phyloP scores from a whole-genome alignment of 2,888 invertebrate species.

The Mesoligia furuncula region DNA sequence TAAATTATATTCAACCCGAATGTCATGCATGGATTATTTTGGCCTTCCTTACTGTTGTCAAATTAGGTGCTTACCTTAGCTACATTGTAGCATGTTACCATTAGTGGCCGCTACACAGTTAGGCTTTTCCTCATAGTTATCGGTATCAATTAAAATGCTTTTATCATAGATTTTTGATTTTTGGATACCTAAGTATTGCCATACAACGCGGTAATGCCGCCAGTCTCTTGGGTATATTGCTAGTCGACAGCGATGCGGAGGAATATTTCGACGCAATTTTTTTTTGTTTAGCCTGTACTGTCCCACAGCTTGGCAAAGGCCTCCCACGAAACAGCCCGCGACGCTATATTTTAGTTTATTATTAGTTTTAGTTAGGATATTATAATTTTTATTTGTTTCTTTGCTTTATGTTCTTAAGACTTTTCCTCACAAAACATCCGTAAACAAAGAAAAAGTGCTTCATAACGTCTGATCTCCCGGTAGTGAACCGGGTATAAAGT shows the following conservation, averaged over 20 bases:
- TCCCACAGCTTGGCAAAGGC: too few relatives aligned
- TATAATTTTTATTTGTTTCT: too few relatives aligned
- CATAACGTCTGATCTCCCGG: slow-evolving; percentile 47
- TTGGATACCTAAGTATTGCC: too few relatives aligned
- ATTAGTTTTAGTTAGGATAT: too few relatives aligned
- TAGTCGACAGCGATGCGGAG: too few relatives aligned
- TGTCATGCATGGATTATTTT: slow-evolving; percentile 11
- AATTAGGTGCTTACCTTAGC: not conserved
- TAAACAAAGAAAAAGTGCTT: slow-evolving; percentile 50
- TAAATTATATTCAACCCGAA: slow-evolving; percentile 10
- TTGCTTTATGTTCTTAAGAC: not conserved
- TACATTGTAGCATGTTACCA: not conserved
- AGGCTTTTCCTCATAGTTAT: not conserved
- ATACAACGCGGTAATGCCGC: too few relatives aligned
- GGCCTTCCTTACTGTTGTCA: not conserved
- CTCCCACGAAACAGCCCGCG: too few relatives aligned
- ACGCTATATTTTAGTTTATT: too few relatives aligned
- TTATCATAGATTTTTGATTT: not conserved
- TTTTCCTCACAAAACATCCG: slow-evolving; percentile 22
- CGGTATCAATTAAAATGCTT: not conserved
- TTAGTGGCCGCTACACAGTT: not conserved
- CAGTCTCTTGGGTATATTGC: too few relatives aligned
- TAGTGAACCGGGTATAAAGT: slow-evolving; percentile 57
- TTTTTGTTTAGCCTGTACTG: too few relatives aligned
- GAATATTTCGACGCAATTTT: too few relatives aligned